Conservation (phyloP, 2,888 invertebrate species). For the Nemotelus nigrinus region DNA sequence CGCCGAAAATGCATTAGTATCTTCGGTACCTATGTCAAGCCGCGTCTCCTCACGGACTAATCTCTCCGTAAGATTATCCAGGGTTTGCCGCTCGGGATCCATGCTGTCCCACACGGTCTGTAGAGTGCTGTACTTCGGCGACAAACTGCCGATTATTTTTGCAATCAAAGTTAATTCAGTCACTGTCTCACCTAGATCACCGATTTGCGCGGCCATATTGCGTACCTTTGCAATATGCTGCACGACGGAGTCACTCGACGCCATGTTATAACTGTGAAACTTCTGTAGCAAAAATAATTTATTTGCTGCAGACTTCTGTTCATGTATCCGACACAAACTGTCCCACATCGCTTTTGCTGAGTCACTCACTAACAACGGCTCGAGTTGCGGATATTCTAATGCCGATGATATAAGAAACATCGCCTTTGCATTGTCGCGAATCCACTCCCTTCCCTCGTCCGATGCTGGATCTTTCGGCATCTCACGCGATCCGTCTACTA, state of each 20-base stretch:
- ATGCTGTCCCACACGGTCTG: neutral
- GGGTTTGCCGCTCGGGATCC: no score
- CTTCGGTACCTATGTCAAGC: no score
- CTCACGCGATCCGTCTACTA: neutral
- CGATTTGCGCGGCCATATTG: neutral
- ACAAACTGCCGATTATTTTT: neutral
- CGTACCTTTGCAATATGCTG: neutral
- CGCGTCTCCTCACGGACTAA: no score
- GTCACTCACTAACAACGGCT: neutral
- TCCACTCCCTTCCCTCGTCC: neutral
- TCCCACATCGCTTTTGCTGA: neutral
- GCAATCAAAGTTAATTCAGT: neutral
- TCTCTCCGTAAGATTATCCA: no score
- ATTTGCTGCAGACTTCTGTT: neutral
- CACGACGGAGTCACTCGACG: neutral
- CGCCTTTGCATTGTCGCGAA: neutral
- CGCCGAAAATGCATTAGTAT: no score
- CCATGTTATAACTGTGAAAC: neutral
- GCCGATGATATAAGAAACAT: conserved; percentile 7
- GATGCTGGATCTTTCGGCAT: neutral
- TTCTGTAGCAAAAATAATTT: neutral
- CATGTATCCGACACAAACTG: neutral
- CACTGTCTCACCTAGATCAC: neutral
- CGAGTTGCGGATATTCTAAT: neutral
- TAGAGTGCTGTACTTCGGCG: neutral